Conservation (phyloP, 2,113 vertebrate species). For the Tetrao urogallus region DNA sequence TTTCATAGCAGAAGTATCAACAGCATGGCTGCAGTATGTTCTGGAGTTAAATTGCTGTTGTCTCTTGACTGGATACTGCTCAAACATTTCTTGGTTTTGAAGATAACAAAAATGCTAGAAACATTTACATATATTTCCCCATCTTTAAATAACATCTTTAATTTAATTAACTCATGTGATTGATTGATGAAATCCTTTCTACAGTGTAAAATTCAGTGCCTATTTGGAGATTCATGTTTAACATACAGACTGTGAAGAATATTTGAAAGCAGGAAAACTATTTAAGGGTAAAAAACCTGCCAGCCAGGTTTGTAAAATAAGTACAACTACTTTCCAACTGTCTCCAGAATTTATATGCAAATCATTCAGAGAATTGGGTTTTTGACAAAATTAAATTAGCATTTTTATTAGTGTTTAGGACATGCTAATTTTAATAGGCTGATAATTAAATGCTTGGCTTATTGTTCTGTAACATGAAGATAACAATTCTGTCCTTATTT, state of each 20-base stretch:
- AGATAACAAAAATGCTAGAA: background rate
- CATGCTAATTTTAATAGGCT: conserved; percentile 45
- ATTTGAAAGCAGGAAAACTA: background rate
- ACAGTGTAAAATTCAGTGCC: background rate
- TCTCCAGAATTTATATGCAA: background rate
- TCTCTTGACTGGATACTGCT: background rate
- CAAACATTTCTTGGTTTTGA: background rate
- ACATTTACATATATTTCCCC: background rate
- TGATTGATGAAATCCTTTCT: background rate
- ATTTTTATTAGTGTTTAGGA: background rate
- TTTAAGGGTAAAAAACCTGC: background rate
- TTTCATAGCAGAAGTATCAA: background rate
- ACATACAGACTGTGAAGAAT: background rate
- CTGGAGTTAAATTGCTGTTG: background rate
- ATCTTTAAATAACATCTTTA: background rate
- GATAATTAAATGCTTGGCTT: conserved; percentile 54
- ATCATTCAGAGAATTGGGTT: conserved; percentile 20
- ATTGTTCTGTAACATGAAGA: conserved; percentile 28
- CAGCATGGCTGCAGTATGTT: background rate
- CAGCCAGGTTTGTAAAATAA: background rate
- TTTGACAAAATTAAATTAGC: background rate
- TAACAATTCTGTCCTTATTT: conserved; percentile 2
- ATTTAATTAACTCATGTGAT: background rate
- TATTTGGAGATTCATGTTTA: background rate
- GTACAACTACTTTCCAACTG: background rate